A percentile compares a stretch with the other conserved stretches of the same genome.
Conservation (phyloP, 2,888 invertebrate genomes). For the Hedya salicella region DNA sequence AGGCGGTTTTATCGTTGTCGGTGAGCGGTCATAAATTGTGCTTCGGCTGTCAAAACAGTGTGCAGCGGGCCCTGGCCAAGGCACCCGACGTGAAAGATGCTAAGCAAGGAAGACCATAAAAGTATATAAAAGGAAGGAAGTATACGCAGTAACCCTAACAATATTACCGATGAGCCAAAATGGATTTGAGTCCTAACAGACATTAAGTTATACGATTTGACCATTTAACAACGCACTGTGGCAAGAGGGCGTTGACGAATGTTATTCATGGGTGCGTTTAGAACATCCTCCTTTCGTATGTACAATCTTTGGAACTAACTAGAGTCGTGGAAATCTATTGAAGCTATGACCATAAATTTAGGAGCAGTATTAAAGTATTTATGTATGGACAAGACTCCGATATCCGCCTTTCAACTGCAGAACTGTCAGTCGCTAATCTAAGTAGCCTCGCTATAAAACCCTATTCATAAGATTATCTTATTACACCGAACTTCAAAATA, state of each 20-base stretch:
- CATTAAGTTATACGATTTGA: slow-evolving; percentile 18
- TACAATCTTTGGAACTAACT: neutral
- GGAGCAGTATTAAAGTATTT: neutral
- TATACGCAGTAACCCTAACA: slow-evolving; percentile 23
- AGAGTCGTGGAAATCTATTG: neutral
- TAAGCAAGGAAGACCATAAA: slow-evolving; percentile 38
- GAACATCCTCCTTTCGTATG: neutral
- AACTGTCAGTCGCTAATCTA: neutral
- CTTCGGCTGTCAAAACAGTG: slow-evolving; percentile 79
- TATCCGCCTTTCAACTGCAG: neutral
- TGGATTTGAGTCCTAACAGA: slow-evolving; percentile 19
- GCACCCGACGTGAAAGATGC: slow-evolving; percentile 29
- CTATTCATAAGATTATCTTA: neutral
- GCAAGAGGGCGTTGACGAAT: neutral
- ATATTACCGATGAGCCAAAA: slow-evolving; percentile 37
- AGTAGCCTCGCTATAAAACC: neutral
- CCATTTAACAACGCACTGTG: slow-evolving; percentile 27
- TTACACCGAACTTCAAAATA: slow-evolving; percentile 1
- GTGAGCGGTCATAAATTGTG: slow-evolving; percentile 79
- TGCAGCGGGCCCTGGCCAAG: slow-evolving; percentile 54
- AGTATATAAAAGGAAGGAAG: slow-evolving; percentile 39
- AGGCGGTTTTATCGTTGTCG: slow-evolving; percentile 77
- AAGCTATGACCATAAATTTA: neutral
- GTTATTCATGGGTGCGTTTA: slow-evolving; percentile 7
- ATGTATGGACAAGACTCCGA: neutral